Evolutionary conservation across 2,113 vertebrate genomes (phyloP), one percentile per base, ranked within the genome.

Genomic region (Thalassarche chlororhynchos): DNA sequence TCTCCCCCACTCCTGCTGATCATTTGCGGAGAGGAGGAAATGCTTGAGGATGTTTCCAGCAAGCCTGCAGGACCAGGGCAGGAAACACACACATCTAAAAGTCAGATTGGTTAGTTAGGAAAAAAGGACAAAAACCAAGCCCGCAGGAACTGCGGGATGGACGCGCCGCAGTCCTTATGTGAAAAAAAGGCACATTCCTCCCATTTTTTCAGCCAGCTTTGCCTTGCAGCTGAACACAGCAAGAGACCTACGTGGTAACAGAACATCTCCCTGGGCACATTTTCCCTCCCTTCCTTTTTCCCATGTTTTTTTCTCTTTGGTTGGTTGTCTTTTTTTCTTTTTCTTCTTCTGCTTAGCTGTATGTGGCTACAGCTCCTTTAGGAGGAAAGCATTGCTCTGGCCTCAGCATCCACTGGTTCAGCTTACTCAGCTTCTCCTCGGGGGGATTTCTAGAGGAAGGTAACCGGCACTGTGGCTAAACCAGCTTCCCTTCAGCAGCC

Each of bases 361-460:
- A 28, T 18, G 44, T n/a, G 62, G 81, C 74, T 85, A 49, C 62
- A 80, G 81, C 71, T 74, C 89, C 74, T 57, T 49, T 32, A 61
- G 52, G 46, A 81, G 57, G 77, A 57, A 82, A 82, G 46, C 32
- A 14, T 17, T 49, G 38, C 78, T 81, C 38, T 40, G 55, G 64
- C 75, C 84, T 90, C 81, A 62, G 75, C 68, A 85, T 46, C 42
- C 49, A 38, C 44, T 26, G 26, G 46, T 68, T 90, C 58, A 72
- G 89, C 94, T 97, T 87, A 91, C 87, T 95, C 95, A 95, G 95
- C 94, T 93, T 85, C 75, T 89, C 49, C 89, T 80, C 54, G 5
- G 42, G 91, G 93, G 93, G 84, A 88, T 96, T 97, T 97, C 94
- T 94, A 70, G 82, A 87, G 87, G 95, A 96, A 97, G 82, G 72